phyloP scores from a whole-genome alignment of 1,140 invertebrate species.

The Himalopsyche phryganea region DNA sequence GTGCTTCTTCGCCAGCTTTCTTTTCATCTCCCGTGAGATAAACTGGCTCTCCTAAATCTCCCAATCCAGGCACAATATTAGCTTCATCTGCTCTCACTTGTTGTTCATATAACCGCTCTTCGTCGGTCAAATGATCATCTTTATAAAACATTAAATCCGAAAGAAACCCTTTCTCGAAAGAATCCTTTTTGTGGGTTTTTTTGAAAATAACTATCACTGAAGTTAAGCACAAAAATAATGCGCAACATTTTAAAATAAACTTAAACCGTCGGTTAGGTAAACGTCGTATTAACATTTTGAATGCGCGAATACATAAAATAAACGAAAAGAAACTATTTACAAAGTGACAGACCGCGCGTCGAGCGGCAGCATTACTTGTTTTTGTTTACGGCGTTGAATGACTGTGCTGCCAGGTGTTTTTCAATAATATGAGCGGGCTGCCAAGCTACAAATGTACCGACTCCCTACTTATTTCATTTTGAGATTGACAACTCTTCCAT shows the following conservation, averaged over 20 bases:
- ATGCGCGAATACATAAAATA: no score
- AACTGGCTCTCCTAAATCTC: conserved; percentile 63
- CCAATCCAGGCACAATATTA: conserved; percentile 49
- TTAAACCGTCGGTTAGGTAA: conserved; percentile 9
- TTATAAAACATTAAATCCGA: neutral
- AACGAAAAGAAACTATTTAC: no score
- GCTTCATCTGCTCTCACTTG: conserved; percentile 35
- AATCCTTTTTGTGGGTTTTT: conserved; percentile 3
- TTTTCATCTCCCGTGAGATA: conserved; percentile 56
- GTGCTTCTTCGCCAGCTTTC: conserved; percentile 57
- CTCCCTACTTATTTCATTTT: no score
- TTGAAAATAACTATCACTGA: conserved; percentile 10
- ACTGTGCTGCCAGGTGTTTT: no score
- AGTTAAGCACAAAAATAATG: conserved; percentile 5
- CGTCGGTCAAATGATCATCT: conserved; percentile 1
- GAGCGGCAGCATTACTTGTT: no score
- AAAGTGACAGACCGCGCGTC: no score
- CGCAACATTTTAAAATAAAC: conserved; percentile 9
- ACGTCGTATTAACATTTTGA: conserved; percentile 17
- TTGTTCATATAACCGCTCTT: conserved; percentile 18
- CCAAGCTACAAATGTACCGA: no score
- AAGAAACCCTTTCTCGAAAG: neutral
- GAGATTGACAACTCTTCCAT: no score
- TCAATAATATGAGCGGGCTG: no score
- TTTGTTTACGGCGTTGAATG: no score